These are phyloP conservation scores for Pseudorasbora parva DNA, from an alignment of 2,113 vertebrate genomes.

Conservation along the genomic window DNA sequence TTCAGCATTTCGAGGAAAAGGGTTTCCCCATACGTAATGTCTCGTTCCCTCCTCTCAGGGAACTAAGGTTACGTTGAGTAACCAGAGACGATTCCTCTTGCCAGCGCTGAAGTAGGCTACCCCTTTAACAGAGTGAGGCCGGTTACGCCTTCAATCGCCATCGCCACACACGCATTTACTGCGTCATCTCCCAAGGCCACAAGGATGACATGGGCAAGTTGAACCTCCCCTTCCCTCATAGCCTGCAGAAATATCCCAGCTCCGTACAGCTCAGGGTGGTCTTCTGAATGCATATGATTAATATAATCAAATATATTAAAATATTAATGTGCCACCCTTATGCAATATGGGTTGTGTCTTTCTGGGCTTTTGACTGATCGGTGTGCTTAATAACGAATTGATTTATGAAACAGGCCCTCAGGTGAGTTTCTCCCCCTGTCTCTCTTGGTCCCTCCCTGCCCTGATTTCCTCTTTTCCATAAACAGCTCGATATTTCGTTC, in stretches of 20 bases:
- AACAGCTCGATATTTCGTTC: not conserved
- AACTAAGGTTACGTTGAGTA: too few species aligned
- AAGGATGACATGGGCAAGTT: not conserved
- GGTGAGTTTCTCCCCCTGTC: not conserved
- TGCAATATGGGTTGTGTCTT: not conserved
- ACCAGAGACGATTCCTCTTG: too few species aligned
- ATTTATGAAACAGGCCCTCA: slow-evolving; percentile 31
- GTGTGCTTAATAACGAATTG: slow-evolving; percentile 24
- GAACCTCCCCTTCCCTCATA: slow-evolving; percentile 21
- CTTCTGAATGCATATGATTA: not conserved
- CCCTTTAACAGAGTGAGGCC: not conserved
- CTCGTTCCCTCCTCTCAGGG: too few species aligned
- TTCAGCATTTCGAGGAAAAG: too few species aligned
- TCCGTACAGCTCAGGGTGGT: not conserved
- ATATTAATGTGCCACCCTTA: not conserved
- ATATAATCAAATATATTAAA: not conserved
- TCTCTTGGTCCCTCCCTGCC: not conserved
- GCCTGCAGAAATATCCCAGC: slow-evolving; percentile 3
- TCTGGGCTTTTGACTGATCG: not conserved
- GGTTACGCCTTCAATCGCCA: not conserved
- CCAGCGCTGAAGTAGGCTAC: too few species aligned
- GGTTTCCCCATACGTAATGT: too few species aligned
- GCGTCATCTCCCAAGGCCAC: slow-evolving; percentile 1
- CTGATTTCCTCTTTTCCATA: not conserved
- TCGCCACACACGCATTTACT: slow-evolving; percentile 1